These are phyloP conservation scores for Himantopus leucocephalus DNA, from an alignment of 2,113 vertebrate species.

Conservation along the genomic window DNA sequence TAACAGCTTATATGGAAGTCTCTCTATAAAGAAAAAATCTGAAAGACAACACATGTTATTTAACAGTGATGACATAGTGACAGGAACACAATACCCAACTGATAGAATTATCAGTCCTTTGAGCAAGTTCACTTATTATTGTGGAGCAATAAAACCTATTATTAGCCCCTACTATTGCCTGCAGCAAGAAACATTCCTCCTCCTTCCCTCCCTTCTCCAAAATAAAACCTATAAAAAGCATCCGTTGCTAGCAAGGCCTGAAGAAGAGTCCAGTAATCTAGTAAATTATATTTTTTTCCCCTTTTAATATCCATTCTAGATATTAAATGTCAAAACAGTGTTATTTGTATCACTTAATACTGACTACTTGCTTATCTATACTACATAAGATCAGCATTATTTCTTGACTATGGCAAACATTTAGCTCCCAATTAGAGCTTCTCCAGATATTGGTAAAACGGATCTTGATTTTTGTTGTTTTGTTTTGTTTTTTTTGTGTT, in stretches of 20 bases:
- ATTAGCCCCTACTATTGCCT: neutral
- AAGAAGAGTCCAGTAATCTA: neutral
- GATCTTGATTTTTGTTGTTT: neutral
- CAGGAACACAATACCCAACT: neutral
- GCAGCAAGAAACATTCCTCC: neutral
- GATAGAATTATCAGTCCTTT: neutral
- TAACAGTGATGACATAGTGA: neutral
- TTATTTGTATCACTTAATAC: neutral
- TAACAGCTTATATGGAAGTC: neutral
- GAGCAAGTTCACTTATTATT: neutral
- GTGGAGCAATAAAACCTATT: neutral
- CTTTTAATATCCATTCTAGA: neutral
- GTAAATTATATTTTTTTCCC: neutral
- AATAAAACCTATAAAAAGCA: constrained; percentile 15
- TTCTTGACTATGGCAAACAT: neutral
- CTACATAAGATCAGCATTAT: neutral
- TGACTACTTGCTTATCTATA: neutral
- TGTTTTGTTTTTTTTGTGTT: neutral
- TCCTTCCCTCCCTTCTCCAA: neutral
- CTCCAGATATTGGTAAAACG: neutral
- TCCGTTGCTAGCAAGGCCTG: neutral
- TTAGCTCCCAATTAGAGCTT: neutral
- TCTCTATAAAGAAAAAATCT: neutral
- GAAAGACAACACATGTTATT: neutral
- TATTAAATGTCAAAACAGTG: neutral